phyloP scores from a whole-genome alignment of 1,140 invertebrate genomes.

The Parapsyche elsis region DNA sequence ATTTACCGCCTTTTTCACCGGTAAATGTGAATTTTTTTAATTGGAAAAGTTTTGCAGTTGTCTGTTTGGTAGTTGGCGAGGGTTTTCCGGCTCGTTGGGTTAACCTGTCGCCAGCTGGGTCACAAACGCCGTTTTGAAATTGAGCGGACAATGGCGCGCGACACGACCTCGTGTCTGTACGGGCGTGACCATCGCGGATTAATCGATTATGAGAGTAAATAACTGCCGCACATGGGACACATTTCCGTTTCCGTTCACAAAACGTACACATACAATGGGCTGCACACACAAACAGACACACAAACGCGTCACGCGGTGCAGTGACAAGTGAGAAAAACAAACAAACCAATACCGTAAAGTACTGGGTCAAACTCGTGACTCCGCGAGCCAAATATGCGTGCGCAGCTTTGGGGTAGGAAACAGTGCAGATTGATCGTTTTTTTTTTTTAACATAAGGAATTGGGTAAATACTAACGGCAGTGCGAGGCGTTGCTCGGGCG shows the following conservation, averaged over 20 bases:
- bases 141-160: not conserved
- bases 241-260: slow-evolving; percentile 36
- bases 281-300: not conserved
- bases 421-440: too few relatives aligned
- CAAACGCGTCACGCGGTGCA: not conserved
- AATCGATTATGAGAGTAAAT: slow-evolving; percentile 24
- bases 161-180: slow-evolving; percentile 30
- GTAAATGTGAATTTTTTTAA: not conserved
- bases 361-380: too few relatives aligned
- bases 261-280: not conserved
- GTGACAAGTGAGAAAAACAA: too few relatives aligned
- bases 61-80: too few relatives aligned
- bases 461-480: too few relatives aligned
- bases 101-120: not conserved
- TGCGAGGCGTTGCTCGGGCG: too few relatives aligned
- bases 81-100: not conserved
- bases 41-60: too few relatives aligned
- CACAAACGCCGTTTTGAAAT: not conserved
- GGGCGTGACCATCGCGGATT: slow-evolving; percentile 34
- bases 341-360: too few relatives aligned
- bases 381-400: too few relatives aligned
- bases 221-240: not conserved
- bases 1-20: too few relatives aligned
- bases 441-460: too few relatives aligned
- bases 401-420: too few relatives aligned